Evolutionary conservation across 2,113 vertebrate species (phyloP).

Genomic region (Pseudorhombus dupliciocellatus): DNA sequence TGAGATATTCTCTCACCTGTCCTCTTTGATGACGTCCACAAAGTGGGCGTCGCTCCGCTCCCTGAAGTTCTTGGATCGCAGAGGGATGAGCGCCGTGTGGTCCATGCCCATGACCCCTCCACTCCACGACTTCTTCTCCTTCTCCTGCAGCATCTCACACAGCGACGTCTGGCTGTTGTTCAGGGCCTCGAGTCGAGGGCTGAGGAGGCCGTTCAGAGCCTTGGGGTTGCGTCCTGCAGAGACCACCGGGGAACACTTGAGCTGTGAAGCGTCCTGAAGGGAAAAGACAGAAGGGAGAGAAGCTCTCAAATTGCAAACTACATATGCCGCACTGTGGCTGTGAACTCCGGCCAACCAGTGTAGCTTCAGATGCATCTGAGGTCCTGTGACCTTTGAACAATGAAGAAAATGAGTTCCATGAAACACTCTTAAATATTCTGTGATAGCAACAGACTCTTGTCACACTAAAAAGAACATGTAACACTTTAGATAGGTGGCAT

Average conservation of each 20-base stretch:
- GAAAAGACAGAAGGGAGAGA: neutral
- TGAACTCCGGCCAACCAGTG: no score
- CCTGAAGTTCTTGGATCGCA: conserved; percentile 94
- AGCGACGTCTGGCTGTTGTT: conserved; percentile 94
- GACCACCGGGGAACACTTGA: conserved; percentile 79
- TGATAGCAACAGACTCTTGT: neutral
- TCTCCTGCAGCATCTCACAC: conserved; percentile 95
- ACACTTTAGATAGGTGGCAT: neutral
- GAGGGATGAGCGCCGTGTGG: conserved; percentile 91
- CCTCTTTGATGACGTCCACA: conserved; percentile 98
- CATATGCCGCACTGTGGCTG: neutral
- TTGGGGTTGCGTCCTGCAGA: conserved; percentile 81
- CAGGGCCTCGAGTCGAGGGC: conserved; percentile 87
- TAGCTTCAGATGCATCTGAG: no score
- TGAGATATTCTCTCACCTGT: conserved; percentile 83
- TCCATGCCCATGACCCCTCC: conserved; percentile 85
- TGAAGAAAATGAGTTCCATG: no score
- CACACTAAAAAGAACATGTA: neutral
- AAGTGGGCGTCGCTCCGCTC: conserved; percentile 97
- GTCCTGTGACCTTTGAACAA: neutral
- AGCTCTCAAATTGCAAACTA: conserved; percentile 10
- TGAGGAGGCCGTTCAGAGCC: conserved; percentile 91
- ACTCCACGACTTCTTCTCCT: conserved; percentile 81
- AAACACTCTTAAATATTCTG: no score
- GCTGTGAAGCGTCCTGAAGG: conserved; percentile 70